Conservation (phyloP, 30 jellyfish, hydroid and myxozoan genomes). For the Mastigias papua region DNA sequence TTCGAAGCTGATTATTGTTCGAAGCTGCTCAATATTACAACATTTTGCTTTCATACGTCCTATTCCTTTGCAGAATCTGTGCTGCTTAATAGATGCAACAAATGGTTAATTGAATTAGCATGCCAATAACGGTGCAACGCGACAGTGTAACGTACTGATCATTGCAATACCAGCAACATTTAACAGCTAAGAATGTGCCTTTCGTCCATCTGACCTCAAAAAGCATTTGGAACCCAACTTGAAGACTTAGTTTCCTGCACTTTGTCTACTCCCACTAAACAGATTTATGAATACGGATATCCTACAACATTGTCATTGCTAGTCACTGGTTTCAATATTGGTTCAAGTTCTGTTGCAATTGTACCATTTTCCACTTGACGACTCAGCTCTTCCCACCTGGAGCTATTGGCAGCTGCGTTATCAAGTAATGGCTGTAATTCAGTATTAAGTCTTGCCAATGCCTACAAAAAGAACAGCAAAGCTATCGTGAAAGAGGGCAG, state of each 20-base stretch:
- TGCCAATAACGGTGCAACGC: too few relatives aligned
- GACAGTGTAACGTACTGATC: too few relatives aligned
- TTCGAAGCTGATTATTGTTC: too few relatives aligned
- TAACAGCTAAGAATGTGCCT: too few relatives aligned
- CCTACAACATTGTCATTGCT: background rate
- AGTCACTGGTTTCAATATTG: constrained; percentile 78
- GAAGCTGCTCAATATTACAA: too few relatives aligned
- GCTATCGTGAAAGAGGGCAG: background rate
- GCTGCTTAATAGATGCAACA: too few relatives aligned
- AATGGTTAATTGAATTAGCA: too few relatives aligned
- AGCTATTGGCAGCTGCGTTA: constrained; percentile 67
- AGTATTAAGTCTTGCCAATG: constrained; percentile 65
- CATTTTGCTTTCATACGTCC: too few relatives aligned
- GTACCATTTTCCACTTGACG: constrained; percentile 81
- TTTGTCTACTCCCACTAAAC: background rate
- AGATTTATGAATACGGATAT: background rate
- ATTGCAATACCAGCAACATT: too few relatives aligned
- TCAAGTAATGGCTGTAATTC: constrained; percentile 57
- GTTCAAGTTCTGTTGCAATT: constrained; percentile 86
- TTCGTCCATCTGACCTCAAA: too few relatives aligned
- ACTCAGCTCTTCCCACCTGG: constrained; percentile 81
- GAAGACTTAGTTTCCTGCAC: background rate
- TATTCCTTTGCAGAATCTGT: too few relatives aligned
- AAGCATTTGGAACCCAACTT: background rate
- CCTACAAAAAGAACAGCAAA: constrained; percentile 36